Evolutionary conservation across 2,888 invertebrate genomes (phyloP), one percentile per base, ranked within the genome.

Genomic region (Bedellia somnulentella): DNA sequence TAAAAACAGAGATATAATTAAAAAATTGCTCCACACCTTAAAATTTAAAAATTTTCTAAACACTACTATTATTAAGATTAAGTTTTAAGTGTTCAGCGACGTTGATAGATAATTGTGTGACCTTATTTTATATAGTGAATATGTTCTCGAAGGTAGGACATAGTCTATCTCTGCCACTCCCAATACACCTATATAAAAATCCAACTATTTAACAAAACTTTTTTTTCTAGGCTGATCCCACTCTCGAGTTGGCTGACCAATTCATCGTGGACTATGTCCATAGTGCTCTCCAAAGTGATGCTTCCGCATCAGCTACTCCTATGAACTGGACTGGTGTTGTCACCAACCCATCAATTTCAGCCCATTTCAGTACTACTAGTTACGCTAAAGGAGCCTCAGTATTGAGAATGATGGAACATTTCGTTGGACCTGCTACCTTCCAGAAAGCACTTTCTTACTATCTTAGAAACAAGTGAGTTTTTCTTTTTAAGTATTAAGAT

Each of bases 241-340:
- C 42, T 3, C 38, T 73, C 3, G 70, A 75, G 38, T 41, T 75
- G 16, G 60, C 48, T 18, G 61, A 68, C 9, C 87, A 88, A 48
- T 90, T 89, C 40, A 78, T 88, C 0, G 64, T 85, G 0, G 81
- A 83, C 32, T 81, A 85, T 45, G 54, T 89, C 1, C 89, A 89
- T 36, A 60, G 68, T 2, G 86, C 83, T 6, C 64, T 88, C 23
- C 56, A 47, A 6, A 58, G 57, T 35, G 89, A 89, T 35, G 70
- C 83, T 10, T 57, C 70, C 0, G 42, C 49, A 0, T 42, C 46
- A 0, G 64, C 61, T 2, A 57, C 51, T 3, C 56, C 75, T 2
- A 75, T 75, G 42, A 66, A 67, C 33, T 79, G 80, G 31, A 76
- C 79, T 31, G 68, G 79, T 0, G 73, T 89, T 36, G 78, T 62